A percentile compares a stretch with the other conserved stretches of the same genome.
Conservation (phyloP, 2,113 vertebrate species). For the Dasyprocta punctata region DNA sequence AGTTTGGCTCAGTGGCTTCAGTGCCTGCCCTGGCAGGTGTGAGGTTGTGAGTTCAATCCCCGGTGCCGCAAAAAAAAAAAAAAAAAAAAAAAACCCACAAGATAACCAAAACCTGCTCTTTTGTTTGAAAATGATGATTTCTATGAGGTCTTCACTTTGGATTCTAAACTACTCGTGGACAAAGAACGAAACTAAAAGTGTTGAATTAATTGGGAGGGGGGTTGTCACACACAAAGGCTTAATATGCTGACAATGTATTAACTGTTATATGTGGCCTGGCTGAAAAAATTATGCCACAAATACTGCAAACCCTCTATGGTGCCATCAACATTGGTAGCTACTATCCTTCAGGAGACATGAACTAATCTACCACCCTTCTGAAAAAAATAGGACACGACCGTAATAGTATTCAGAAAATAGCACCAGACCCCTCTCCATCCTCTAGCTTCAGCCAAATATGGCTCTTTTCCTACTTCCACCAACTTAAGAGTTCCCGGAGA, state of each 20-base stretch:
- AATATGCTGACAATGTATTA: conserved; percentile 8
- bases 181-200: conserved; percentile 26
- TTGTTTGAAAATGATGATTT: background rate
- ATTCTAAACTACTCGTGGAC: conserved; percentile 12
- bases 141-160: background rate
- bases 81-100: background rate
- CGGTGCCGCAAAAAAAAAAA: no score
- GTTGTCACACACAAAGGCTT: background rate
- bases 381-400: conserved; percentile 40
- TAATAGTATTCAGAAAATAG: conserved; percentile 53
- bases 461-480: conserved; percentile 29
- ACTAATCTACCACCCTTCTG: background rate
- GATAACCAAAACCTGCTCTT: conserved; percentile 48
- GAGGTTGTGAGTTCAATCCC: no score
- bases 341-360: background rate
- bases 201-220: background rate
- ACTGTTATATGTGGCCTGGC: background rate
- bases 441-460: conserved; percentile 62
- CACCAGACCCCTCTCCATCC: background rate
- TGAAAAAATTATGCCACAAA: conserved; percentile 29
- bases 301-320: background rate
- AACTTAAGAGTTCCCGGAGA: conserved; percentile 45
- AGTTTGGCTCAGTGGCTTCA: no score
- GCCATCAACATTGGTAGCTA: background rate
- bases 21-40: no score